A percentile compares a stretch with the other conserved stretches of the same genome.
phyloP scores from a whole-genome alignment of 2,888 invertebrate genomes.

The Prostheceraeus crozeri region DNA sequence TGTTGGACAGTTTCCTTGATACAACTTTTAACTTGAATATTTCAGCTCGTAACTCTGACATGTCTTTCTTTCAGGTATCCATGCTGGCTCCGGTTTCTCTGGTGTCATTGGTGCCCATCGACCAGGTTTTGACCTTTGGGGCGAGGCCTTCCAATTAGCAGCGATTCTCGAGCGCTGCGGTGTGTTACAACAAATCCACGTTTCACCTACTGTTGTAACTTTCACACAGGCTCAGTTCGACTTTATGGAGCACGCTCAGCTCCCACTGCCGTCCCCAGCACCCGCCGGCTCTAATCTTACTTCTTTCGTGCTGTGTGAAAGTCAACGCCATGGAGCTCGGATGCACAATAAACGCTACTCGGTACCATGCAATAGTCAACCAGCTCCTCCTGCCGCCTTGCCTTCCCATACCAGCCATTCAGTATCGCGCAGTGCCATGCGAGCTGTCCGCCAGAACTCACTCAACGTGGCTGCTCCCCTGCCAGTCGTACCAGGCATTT shows the following conservation, averaged over 20 bases:
- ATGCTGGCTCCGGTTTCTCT: constrained; percentile 30
- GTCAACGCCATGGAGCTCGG: neutral
- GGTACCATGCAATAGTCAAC: neutral
- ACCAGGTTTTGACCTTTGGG: constrained; percentile 37
- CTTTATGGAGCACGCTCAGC: neutral
- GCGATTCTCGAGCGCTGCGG: constrained; percentile 43
- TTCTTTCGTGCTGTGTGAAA: neutral
- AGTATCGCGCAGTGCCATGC: no score
- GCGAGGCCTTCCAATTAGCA: constrained; percentile 43
- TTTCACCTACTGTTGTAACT: constrained; percentile 42
- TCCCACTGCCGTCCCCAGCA: neutral
- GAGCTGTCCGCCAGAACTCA: no score
- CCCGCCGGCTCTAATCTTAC: neutral
- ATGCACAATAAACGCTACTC: neutral
- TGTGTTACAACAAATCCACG: constrained; percentile 41
- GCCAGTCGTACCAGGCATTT: no score
- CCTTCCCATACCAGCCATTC: no score
- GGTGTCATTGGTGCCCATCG: constrained; percentile 31
- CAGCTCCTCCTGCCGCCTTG: no score
- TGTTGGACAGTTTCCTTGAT: no score
- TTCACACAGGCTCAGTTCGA: neutral
- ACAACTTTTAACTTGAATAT: no score
- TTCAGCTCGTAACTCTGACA: no score
- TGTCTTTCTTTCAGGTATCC: constrained; percentile 34
- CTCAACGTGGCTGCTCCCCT: no score